A percentile compares a stretch with the other conserved stretches of the same genome.
Conservation (phyloP, 2,797 vertebrate species). For the Eulemur mongoz region DNA sequence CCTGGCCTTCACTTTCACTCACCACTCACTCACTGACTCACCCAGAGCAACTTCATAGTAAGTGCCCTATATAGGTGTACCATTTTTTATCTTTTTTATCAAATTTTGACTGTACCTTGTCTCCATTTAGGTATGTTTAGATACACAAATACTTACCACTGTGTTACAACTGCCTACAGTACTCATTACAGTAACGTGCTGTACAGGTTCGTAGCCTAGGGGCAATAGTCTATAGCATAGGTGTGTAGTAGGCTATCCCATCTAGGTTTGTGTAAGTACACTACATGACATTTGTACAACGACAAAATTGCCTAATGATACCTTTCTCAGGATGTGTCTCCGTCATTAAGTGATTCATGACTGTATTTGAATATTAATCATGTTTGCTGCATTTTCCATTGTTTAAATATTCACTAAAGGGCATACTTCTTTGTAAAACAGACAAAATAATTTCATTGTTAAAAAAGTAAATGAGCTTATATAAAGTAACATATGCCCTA, state of each 20-base stretch:
- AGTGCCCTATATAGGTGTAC: neutral
- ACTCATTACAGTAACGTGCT: neutral
- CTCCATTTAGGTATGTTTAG: neutral
- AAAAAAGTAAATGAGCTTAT: neutral
- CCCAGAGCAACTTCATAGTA: neutral
- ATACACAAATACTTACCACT: neutral
- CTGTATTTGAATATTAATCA: neutral
- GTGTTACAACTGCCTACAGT: neutral
- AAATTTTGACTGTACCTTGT: neutral
- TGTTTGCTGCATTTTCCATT: constrained; percentile 5
- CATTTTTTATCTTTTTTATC: neutral
- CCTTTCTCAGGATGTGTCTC: neutral
- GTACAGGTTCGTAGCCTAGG: neutral
- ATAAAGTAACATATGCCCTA: neutral
- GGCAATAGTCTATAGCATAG: neutral
- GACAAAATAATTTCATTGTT: neutral
- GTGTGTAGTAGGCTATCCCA: neutral
- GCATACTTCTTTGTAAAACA: neutral
- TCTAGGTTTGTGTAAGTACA: neutral
- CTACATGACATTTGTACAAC: neutral
- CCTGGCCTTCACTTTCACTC: neutral
- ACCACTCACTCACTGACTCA: neutral
- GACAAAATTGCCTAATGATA: neutral
- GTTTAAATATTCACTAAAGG: neutral
- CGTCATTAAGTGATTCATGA: neutral